Conservation (phyloP, 2,888 invertebrate species). For the Drosophila mulleri region DNA sequence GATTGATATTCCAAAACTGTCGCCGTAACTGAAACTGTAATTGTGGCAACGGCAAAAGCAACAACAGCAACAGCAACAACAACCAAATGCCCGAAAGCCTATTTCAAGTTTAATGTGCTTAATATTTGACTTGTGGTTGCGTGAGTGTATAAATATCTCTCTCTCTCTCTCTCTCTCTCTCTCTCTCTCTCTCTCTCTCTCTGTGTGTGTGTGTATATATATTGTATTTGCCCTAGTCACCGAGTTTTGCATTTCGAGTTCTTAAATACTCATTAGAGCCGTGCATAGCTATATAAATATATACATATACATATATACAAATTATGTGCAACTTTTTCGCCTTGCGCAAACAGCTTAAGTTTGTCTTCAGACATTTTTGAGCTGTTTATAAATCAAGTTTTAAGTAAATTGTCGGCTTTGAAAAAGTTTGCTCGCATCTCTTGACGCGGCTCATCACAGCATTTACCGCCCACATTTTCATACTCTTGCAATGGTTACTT, state of each 20-base stretch:
- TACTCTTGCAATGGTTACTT: neutral
- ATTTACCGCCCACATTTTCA: neutral
- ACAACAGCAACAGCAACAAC: neutral
- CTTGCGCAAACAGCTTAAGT: conserved; percentile 1
- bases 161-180: neutral
- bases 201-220: neutral
- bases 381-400: conserved; percentile 8
- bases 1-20: conserved; percentile 76
- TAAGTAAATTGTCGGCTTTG: conserved; percentile 9
- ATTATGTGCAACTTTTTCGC: conserved; percentile 4
- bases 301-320: neutral
- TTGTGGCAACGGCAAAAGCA: conserved; percentile 33
- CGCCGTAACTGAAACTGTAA: conserved; percentile 45
- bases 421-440: conserved; percentile 12
- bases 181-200: neutral
- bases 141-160: neutral
- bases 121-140: conserved; percentile 39
- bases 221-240: neutral
- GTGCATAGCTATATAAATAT: neutral
- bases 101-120: conserved; percentile 58
- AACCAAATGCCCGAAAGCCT: conserved; percentile 36
- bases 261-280: conserved; percentile 4
- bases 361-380: neutral
- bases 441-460: neutral
- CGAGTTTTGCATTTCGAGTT: neutral